Evolutionary conservation across 2,888 invertebrate genomes (phyloP).

Genomic region (Athetis lepigone): DNA sequence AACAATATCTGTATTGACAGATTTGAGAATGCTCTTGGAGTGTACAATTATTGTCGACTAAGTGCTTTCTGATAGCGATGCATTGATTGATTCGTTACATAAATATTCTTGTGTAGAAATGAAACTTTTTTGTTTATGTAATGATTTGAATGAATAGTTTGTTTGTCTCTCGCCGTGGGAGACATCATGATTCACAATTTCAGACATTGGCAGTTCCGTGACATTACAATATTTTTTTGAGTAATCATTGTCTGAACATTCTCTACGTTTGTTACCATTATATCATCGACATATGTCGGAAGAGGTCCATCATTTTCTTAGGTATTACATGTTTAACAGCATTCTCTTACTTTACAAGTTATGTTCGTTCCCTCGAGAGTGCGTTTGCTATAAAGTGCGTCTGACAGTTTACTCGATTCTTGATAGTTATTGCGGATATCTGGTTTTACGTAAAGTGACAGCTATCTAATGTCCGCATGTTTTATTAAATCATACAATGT

Average conservation of each 20-base stretch:
- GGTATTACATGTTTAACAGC: constrained; percentile 31
- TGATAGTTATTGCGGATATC: constrained; percentile 49
- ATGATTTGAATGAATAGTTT: constrained; percentile 52
- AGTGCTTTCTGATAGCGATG: constrained; percentile 50
- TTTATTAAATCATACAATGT: constrained; percentile 17
- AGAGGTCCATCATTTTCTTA: constrained; percentile 25
- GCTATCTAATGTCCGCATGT: constrained; percentile 35
- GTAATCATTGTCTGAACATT: constrained; percentile 40
- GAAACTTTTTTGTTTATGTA: constrained; percentile 56
- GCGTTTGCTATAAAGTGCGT: constrained; percentile 12
- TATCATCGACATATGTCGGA: constrained; percentile 33
- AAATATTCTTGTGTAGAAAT: constrained; percentile 49
- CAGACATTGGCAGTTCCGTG: constrained; percentile 43
- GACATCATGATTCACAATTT: constrained; percentile 48
- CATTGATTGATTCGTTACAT: constrained; percentile 60
- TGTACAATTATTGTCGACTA: constrained; percentile 46
- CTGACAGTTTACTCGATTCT: constrained; percentile 35
- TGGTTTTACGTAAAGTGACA: constrained; percentile 51
- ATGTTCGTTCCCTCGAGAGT: not conserved
- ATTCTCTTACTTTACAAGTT: constrained; percentile 30
- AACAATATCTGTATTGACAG: constrained; percentile 75
- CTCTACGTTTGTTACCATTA: constrained; percentile 36
- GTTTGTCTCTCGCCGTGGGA: constrained; percentile 47
- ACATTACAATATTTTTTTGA: constrained; percentile 32
- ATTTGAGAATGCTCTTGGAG: constrained; percentile 69